Evolutionary conservation across 2,113 vertebrate species (phyloP).

Genomic region (Seriola dumerili): DNA sequence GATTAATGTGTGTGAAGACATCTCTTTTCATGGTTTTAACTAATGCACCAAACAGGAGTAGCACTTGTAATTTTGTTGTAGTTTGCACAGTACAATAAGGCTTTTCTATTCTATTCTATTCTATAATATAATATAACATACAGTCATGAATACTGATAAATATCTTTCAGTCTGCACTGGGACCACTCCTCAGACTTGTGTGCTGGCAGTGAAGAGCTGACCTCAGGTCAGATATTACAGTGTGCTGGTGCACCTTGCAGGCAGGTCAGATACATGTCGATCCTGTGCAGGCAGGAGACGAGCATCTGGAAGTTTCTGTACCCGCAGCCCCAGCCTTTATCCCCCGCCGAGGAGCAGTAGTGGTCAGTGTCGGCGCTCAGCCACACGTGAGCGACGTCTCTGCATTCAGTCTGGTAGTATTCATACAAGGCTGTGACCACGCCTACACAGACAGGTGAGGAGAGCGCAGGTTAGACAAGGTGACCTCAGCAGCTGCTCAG

Average conservation of each 20-base stretch:
- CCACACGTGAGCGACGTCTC: constrained; percentile 89
- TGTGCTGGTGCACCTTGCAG: constrained; percentile 83
- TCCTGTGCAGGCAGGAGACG: constrained; percentile 88
- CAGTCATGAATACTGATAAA: neutral
- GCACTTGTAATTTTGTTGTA: too few species aligned
- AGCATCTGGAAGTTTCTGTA: constrained; percentile 98
- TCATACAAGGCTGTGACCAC: constrained; percentile 84
- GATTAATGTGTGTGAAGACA: too few species aligned
- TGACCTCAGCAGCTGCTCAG: neutral
- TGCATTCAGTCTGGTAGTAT: constrained; percentile 86
- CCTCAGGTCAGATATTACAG: neutral
- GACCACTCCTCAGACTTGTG: neutral
- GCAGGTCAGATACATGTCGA: constrained; percentile 82
- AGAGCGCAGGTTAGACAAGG: neutral
- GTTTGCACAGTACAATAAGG: too few species aligned
- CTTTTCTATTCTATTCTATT: too few species aligned
- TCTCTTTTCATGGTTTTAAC: too few species aligned
- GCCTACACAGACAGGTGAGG: constrained; percentile 78
- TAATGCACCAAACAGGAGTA: too few species aligned
- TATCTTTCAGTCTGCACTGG: neutral
- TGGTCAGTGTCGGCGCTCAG: constrained; percentile 91
- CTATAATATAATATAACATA: too few species aligned
- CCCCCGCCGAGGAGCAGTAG: constrained; percentile 90
- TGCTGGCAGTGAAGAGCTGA: neutral
- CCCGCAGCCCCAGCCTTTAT: constrained; percentile 96